Base-by-base conservation (phyloP, 2,888 invertebrate species). In the Phymatocera aterrima region DNA sequence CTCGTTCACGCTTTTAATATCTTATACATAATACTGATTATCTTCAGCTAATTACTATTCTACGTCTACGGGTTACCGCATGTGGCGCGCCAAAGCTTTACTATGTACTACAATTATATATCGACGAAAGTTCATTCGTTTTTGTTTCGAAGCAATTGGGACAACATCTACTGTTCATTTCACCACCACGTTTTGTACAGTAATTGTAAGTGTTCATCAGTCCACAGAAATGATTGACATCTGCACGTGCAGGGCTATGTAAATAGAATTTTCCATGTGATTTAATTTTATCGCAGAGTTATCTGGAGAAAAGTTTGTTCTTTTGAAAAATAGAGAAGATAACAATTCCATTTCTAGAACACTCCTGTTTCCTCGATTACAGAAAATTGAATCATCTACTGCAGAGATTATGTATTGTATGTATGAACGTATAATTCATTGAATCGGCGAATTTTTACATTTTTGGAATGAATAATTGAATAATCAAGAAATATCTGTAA, bases 11-110 rank as follows among this genome's bases (percentile, higher is more conserved):
- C 40, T 18, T 46, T 68, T 68, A 68, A 24, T 68, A 31, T 61
- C 12, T 68, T 40, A 43, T 68, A 43, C 18, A 43, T 40, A 72
- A 15, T 31, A 72, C 51, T 51, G 43, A 72, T 72, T 72, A 72
- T 48, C n/a, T 12, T 72, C 34, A 72, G 48, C 72, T 48, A 72
- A 51, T 72, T 72, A 72, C 18, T 43, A 40, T 43, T 15, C 15
- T 34, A 31, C 12, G 48, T 72, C 51, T 72, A 51, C 51, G 31
- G 34, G 48, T 28, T 18, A 72, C 24, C 68, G 28, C n/a, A 68
- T 46, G 46, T 72, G 48, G 31, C 51, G 72, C 34, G 72, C 72
- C 72, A 51, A 72, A 51, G 72, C 72, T 72, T 51, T 72, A 72
- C 72, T 72, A 72, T 72, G 31, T 48, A 34, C 15, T 28, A 40